Evolutionary conservation across 1,140 invertebrate genomes (phyloP).

Genomic region (Drosophila baimaii): DNA sequence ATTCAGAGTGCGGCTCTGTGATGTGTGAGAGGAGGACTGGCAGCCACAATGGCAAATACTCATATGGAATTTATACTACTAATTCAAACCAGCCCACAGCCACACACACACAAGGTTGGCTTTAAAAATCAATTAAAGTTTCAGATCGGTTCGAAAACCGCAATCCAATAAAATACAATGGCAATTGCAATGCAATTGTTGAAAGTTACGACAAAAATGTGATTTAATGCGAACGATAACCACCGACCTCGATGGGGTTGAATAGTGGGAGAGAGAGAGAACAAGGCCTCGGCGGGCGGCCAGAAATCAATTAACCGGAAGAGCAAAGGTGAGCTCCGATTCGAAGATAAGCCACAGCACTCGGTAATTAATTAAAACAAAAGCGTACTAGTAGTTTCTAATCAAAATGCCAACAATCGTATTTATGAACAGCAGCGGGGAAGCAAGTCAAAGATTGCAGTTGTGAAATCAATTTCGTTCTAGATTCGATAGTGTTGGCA

Average conservation of each 20-base stretch:
- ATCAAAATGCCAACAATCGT: slow-evolving; percentile 28
- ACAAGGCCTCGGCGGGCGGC: slow-evolving; percentile 50
- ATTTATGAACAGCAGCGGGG: slow-evolving; percentile 28
- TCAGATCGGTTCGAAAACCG: slow-evolving; percentile 50
- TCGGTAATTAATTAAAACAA: slow-evolving; percentile 70
- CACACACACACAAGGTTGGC: slow-evolving; percentile 44
- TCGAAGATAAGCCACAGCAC: slow-evolving; percentile 61
- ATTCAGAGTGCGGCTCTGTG: slow-evolving; percentile 40
- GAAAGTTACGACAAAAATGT: slow-evolving; percentile 49
- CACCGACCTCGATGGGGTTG: slow-evolving; percentile 49
- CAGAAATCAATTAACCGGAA: slow-evolving; percentile 71
- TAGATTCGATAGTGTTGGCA: slow-evolving; percentile 5
- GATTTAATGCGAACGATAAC: slow-evolving; percentile 71
- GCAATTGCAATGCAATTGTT: slow-evolving; percentile 31
- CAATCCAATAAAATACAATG: slow-evolving; percentile 47
- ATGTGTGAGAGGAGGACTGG: slow-evolving; percentile 11
- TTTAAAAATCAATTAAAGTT: slow-evolving; percentile 77
- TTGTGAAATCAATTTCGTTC: slow-evolving; percentile 23
- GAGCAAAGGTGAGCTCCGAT: slow-evolving; percentile 38
- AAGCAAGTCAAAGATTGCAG: slow-evolving; percentile 3
- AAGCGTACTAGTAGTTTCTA: slow-evolving; percentile 45
- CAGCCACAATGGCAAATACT: slow-evolving; percentile 40
- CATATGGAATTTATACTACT: slow-evolving; percentile 19
- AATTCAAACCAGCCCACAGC: slow-evolving; percentile 19
- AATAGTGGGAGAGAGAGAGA: slow-evolving; percentile 1